Evolutionary conservation across 2,797 vertebrate genomes (phyloP), one percentile per base, ranked within the genome.

Genomic region (Meda fulgida): DNA sequence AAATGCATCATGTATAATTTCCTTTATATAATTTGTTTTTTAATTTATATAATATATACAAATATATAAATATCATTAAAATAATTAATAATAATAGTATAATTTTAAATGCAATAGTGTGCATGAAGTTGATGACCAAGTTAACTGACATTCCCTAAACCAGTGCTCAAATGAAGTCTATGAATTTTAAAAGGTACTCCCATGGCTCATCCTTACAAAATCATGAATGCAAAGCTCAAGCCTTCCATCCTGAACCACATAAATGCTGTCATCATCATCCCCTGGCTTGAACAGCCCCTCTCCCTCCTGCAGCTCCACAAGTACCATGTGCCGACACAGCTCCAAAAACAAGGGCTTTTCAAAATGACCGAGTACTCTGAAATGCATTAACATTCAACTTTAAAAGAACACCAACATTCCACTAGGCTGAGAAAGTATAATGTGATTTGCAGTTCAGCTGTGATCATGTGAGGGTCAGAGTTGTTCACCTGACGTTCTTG

Each of bases 321-420:
- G 97, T 63, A 98, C 95, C 97, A 99, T 98, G 94, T 99, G 97
- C 48, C 97, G 98, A 93, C 98, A 99, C 79, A 99, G 93, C 83
- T 99, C 98, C 87, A 99, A 93, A 91, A 99, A 99, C 46, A 99
- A 93, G 0, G 97, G 98, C 90, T 99, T 99, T 92, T 99, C 97
- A 91, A 99, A 99, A 93, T 99, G 98, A 18, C 98, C 98, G 60
- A 99, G 94, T 29, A 99, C 98, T 92, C 98, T 99, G 91, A 63
- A 4, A 53, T 7, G 26, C 1, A 86, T 80, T 53, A 14, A 80
- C 72, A 67, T 29, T 38, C 3, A 19, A 51, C 43, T 65, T 83
- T 36, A 34, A 14, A 80, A 16, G 46, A 29, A 73, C 21, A 51
- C 7, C 53, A 63, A 19, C 65, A 81, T 55, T 69, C n/a, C 11